Evolutionary conservation across 2,888 invertebrate species (phyloP).

Genomic region (Therioaphis trifolii): DNA sequence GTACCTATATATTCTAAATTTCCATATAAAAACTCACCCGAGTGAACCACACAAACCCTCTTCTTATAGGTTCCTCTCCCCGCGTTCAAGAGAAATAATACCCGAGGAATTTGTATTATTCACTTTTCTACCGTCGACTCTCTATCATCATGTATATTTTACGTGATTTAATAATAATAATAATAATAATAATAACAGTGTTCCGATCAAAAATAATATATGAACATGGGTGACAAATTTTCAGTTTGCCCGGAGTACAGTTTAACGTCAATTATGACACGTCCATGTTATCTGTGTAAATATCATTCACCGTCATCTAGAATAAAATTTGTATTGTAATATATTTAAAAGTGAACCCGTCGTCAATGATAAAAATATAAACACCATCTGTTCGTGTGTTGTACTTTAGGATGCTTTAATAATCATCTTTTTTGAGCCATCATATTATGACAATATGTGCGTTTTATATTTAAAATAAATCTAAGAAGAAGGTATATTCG

Average conservation of each 20-base stretch:
- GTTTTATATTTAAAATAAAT: no score
- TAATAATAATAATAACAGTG: conserved; percentile 38
- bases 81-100: conserved; percentile 38
- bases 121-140: conserved; percentile 39
- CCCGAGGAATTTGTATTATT: conserved; percentile 58
- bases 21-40: conserved; percentile 48
- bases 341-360: neutral
- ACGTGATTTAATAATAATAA: neutral
- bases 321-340: conserved; percentile 22
- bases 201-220: conserved; percentile 50
- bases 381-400: conserved; percentile 8
- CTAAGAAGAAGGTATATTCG: no score
- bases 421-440: neutral
- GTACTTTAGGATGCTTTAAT: conserved; percentile 7
- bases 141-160: conserved; percentile 7
- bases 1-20: conserved; percentile 21
- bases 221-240: conserved; percentile 55
- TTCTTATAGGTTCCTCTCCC: conserved; percentile 1
- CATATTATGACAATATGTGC: no score
- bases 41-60: conserved; percentile 28
- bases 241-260: conserved; percentile 8
- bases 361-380: conserved; percentile 14
- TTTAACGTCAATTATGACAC: conserved; percentile 58
- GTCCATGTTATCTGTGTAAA: conserved; percentile 59
- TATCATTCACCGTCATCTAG: conserved; percentile 36